Percentiles rank a stretch among this genome's conserved stretches.
phyloP scores from a whole-genome alignment of 2,797 vertebrate species.

The Pseudochromis fuscus region DNA sequence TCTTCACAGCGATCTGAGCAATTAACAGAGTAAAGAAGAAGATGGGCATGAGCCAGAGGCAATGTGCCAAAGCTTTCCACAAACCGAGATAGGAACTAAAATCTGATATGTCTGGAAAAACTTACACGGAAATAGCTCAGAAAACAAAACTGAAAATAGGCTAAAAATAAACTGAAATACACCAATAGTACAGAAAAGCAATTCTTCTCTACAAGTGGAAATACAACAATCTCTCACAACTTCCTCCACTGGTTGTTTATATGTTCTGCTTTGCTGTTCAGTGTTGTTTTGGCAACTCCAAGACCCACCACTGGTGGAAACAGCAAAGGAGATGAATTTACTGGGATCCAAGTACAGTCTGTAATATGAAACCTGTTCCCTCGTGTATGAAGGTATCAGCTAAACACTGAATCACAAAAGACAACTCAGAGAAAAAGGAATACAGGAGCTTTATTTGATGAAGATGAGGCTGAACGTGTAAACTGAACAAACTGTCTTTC shows the following conservation, averaged over 20 bases:
- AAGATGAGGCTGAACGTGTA: not conserved
- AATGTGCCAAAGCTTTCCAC: not conserved
- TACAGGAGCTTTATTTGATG: not conserved
- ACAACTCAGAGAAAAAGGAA: not conserved
- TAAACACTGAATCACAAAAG: not conserved
- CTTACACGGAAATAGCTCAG: not conserved
- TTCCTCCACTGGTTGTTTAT: not conserved
- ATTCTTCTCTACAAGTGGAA: not conserved
- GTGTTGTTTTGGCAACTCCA: not conserved
- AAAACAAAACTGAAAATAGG: not conserved
- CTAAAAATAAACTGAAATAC: not conserved
- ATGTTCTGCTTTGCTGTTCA: not conserved
- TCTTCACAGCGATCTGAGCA: not conserved
- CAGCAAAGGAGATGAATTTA: not conserved
- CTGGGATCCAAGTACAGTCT: not conserved
- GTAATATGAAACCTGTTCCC: not conserved
- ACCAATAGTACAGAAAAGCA: not conserved
- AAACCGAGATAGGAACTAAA: not conserved
- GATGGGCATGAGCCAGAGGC: not conserved
- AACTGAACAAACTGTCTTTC: not conserved
- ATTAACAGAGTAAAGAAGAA: not conserved
- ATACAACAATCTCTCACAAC: not conserved
- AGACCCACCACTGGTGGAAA: not conserved
- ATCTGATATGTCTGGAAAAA: not conserved
- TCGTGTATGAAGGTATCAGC: rapidly evolving